Percentiles rank a stretch among this genome's conserved stretches.
Conservation (phyloP, 2,113 vertebrate species). For the Choloepus hoffmanni region DNA sequence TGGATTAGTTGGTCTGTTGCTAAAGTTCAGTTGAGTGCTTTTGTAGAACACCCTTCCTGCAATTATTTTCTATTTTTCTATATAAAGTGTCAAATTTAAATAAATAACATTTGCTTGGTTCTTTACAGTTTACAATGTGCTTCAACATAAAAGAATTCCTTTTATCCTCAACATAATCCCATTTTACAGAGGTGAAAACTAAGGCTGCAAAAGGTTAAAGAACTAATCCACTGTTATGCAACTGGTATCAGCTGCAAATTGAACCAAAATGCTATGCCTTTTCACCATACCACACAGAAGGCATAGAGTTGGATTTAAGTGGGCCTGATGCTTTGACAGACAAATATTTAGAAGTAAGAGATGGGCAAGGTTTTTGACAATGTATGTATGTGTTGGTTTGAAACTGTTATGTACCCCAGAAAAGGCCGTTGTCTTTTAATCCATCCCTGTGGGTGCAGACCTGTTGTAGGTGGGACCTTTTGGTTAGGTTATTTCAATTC, state of each 20-base stretch:
- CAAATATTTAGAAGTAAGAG: neutral
- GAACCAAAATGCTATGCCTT: neutral
- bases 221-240: neutral
- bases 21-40: neutral
- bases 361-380: neutral
- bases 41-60: neutral
- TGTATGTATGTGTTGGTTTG: too few species aligned
- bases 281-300: neutral
- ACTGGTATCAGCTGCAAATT: neutral
- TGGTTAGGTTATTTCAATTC: too few species aligned
- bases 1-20: neutral
- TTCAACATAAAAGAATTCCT: neutral
- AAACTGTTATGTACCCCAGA: too few species aligned
- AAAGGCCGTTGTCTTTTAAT: too few species aligned
- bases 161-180: neutral
- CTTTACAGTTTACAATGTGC: neutral
- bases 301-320: neutral
- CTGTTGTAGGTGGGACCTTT: too few species aligned
- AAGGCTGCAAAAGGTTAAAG: neutral
- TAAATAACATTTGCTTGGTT: neutral
- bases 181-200: neutral
- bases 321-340: neutral
- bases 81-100: neutral
- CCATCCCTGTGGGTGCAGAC: too few species aligned
- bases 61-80: conserved; percentile 28